Conservation (phyloP, 2,113 vertebrate genomes). For the Archocentrus centrarchus region DNA sequence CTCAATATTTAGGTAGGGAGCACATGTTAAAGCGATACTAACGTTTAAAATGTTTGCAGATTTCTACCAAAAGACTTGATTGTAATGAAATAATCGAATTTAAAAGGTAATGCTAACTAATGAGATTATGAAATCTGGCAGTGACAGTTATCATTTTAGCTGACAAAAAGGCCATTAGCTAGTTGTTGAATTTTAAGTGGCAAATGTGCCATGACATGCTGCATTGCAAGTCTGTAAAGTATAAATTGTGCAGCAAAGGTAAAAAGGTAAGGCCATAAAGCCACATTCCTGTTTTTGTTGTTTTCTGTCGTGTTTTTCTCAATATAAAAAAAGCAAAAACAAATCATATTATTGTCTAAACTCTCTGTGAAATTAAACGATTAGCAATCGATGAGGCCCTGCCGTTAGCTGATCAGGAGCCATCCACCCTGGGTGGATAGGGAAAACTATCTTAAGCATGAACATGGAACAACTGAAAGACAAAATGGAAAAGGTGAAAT, state of each 20-base stretch:
- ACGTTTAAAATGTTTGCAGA: background rate
- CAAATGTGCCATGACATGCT: fast-evolving
- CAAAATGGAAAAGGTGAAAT: background rate
- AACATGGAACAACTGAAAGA: background rate
- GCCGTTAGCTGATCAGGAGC: conserved; percentile 36
- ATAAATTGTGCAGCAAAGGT: background rate
- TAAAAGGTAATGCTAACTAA: background rate
- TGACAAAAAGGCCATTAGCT: background rate
- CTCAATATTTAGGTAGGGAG: background rate
- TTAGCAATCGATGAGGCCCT: conserved; percentile 42
- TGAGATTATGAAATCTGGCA: background rate
- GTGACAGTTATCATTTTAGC: background rate
- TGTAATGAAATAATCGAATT: background rate
- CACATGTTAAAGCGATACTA: background rate
- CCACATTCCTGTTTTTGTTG: too few relatives aligned
- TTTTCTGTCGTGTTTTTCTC: background rate
- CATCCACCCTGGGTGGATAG: background rate
- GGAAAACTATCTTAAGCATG: background rate
- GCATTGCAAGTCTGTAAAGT: background rate
- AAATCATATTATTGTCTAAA: conserved; percentile 20
- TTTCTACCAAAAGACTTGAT: background rate
- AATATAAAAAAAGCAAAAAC: background rate
- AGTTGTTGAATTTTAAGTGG: background rate
- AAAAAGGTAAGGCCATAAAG: background rate
- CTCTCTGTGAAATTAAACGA: conserved; percentile 52